phyloP scores from a whole-genome alignment of 1,140 invertebrate genomes.

The Wiebesia pumilae region DNA sequence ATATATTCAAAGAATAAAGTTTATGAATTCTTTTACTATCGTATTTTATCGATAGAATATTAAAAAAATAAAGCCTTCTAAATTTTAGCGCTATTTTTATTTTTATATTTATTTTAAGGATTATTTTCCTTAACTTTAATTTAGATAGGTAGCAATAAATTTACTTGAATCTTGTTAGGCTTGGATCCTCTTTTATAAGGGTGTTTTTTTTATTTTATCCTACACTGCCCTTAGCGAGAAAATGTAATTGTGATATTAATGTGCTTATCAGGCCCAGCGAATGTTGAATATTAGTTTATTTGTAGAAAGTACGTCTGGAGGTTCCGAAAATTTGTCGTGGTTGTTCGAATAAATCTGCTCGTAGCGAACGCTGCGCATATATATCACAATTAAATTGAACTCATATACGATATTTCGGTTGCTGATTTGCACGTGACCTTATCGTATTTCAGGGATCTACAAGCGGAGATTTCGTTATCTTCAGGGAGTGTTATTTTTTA shows the following conservation, averaged over 20 bases:
- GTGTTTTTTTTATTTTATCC: not conserved
- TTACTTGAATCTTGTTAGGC: not conserved
- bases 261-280: not conserved
- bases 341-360: not conserved
- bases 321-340: not conserved
- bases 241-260: conserved; percentile 27
- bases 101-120: no score
- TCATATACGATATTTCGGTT: not conserved
- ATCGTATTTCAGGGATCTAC: not conserved
- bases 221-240: not conserved
- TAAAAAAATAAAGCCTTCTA: no score
- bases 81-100: no score
- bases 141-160: not conserved
- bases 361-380: not conserved
- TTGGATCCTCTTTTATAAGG: not conserved
- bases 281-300: not conserved
- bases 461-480: conserved; percentile 4
- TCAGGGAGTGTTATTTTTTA: not conserved
- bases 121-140: no score
- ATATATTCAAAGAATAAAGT: no score
- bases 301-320: not conserved
- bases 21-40: no score
- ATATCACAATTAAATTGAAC: not conserved
- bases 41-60: no score
- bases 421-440: not conserved